A percentile compares a stretch with the other conserved stretches of the same genome.
These are phyloP conservation scores for Drosophila parthenogenetica DNA, from an alignment of 2,888 invertebrate species.

Conservation along the genomic window DNA sequence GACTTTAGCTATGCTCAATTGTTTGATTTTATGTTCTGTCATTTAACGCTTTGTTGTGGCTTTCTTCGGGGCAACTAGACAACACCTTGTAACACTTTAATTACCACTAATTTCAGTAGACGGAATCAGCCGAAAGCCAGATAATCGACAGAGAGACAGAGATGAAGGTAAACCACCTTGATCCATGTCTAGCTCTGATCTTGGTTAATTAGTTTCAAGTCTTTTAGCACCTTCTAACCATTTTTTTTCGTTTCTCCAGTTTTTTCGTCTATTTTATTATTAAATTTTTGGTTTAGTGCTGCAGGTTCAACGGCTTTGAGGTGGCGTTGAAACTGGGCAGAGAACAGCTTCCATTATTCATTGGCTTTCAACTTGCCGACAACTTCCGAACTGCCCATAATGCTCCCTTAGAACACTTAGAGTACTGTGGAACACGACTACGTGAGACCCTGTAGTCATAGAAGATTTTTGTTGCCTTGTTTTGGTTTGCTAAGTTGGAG, in stretches of 20 bases:
- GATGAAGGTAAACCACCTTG: conserved; percentile 30
- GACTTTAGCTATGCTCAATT: too few relatives aligned
- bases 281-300: conserved; percentile 9
- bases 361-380: conserved; percentile 24
- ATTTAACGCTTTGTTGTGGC: conserved; percentile 30
- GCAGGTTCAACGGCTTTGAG: conserved; percentile 38
- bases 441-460: not conserved
- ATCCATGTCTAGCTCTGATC: conserved; percentile 45
- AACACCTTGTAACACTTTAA: conserved; percentile 78
- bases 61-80: conserved; percentile 62
- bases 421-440: too few relatives aligned
- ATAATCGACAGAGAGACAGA: not conserved
- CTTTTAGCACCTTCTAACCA: conserved; percentile 58
- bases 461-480: too few relatives aligned
- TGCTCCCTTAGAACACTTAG: not conserved
- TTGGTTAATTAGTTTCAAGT: conserved; percentile 53
- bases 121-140: conserved; percentile 9
- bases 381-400: conserved; percentile 12
- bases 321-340: conserved; percentile 34
- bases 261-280: conserved; percentile 9
- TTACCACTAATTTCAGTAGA: conserved; percentile 67
- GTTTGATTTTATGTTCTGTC: conserved; percentile 22
- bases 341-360: conserved; percentile 45
- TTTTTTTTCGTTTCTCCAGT: conserved; percentile 20
- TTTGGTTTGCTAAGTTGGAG: too few relatives aligned